Evolutionary conservation across 2,797 vertebrate species (phyloP).

Genomic region (Tenualosa ilisha): DNA sequence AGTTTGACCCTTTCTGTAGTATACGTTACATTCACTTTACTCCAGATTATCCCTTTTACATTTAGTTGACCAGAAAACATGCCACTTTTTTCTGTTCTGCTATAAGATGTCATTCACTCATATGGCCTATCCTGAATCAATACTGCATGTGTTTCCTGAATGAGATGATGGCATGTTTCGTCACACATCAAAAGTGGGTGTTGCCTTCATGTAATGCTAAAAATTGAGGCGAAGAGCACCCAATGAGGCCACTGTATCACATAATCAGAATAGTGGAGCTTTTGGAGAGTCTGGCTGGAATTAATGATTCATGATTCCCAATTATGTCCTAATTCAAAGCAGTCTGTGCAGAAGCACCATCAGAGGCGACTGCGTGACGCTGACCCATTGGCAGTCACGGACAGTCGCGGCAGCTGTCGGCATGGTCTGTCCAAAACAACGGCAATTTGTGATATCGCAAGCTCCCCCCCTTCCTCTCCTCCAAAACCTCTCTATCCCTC

Average conservation of each 20-base stretch:
- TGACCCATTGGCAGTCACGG: conserved; percentile 54
- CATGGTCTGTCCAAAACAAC: conserved; percentile 53
- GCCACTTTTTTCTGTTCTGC: background rate
- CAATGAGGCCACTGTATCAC: conserved; percentile 54
- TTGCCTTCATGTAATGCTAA: background rate
- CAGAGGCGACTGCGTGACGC: conserved; percentile 44
- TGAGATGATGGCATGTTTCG: background rate
- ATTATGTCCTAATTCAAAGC: conserved; percentile 72
- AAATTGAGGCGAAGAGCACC: background rate
- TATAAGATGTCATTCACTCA: background rate
- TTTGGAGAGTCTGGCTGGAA: conserved; percentile 51
- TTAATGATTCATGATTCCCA: conserved; percentile 67
- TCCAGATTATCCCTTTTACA: background rate
- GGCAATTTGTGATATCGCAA: conserved; percentile 45
- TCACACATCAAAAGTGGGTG: background rate
- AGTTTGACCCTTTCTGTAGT: too few species aligned
- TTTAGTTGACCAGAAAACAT: background rate
- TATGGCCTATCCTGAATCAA: background rate
- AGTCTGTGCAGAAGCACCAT: conserved; percentile 52
- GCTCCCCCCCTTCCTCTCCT: background rate
- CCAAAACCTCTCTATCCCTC: conserved; percentile 9
- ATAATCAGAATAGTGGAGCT: conserved; percentile 53
- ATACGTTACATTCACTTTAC: too few species aligned
- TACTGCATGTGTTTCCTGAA: background rate
- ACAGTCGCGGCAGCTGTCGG: conserved; percentile 63